phyloP scores from a whole-genome alignment of 2,888 invertebrate species.

The Caenorhabditis becei region DNA sequence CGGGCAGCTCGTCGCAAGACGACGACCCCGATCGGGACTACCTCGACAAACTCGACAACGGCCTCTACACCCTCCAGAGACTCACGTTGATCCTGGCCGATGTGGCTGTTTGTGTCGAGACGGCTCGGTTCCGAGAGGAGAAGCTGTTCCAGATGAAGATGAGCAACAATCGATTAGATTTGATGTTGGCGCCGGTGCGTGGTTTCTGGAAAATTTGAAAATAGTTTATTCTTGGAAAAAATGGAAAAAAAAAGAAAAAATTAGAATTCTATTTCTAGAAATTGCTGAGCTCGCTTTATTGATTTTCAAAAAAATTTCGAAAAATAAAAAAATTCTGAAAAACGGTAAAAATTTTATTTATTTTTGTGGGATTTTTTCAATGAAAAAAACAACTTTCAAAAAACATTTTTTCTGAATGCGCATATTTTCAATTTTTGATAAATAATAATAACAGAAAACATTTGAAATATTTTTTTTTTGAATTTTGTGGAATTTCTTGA shows the following conservation, averaged over 20 bases:
- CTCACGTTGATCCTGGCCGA: slow-evolving; percentile 89
- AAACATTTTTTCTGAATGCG: no score
- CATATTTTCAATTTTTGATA: no score
- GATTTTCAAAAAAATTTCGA: no score
- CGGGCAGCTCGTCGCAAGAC: slow-evolving; percentile 61
- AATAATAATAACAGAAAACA: no score
- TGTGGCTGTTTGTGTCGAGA: slow-evolving; percentile 83
- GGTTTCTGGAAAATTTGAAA: slow-evolving; percentile 6
- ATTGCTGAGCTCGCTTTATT: no score
- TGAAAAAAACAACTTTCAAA: no score
- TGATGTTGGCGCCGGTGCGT: slow-evolving; percentile 71
- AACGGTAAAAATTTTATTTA: no score
- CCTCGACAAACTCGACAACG: slow-evolving; percentile 91
- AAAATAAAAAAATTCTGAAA: no score
- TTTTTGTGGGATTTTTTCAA: no score
- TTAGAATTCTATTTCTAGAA: no score
- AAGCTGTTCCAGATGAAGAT: slow-evolving; percentile 78
- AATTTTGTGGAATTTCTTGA: no score
- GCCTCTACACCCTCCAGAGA: slow-evolving; percentile 93
- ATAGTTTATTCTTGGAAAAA: neutral
- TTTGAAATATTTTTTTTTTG: no score
- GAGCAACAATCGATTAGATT: slow-evolving; percentile 69
- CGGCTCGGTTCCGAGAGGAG: slow-evolving; percentile 64
- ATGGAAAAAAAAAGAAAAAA: neutral
- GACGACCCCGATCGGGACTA: slow-evolving; percentile 65